Evolutionary conservation across 2,797 vertebrate species (phyloP).

Genomic region (Sebastes reedi): DNA sequence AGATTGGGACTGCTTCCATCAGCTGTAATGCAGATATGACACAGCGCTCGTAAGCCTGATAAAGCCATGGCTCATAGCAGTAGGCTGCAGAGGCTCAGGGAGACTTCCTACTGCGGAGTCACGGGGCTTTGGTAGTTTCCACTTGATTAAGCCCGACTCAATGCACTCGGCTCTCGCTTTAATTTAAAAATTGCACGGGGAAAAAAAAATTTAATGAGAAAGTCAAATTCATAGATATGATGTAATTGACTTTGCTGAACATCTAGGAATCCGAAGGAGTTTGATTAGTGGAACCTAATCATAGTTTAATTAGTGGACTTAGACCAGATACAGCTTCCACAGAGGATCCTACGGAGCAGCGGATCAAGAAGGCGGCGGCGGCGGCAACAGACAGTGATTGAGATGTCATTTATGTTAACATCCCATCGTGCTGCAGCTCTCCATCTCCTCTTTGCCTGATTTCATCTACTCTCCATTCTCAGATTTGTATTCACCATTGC

Average conservation of each 20-base stretch:
- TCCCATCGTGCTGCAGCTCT: slow-evolving; percentile 44
- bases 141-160: slow-evolving; percentile 83
- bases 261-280: slow-evolving; percentile 76
- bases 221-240: slow-evolving; percentile 84
- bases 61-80: slow-evolving; percentile 73
- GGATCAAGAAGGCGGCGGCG: slow-evolving; percentile 36
- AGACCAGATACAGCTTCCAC: slow-evolving; percentile 54
- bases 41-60: slow-evolving; percentile 77
- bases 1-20: slow-evolving; percentile 50
- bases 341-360: slow-evolving; percentile 30
- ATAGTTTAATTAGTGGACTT: slow-evolving; percentile 82
- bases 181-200: slow-evolving; percentile 77
- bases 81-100: slow-evolving; percentile 72
- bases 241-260: slow-evolving; percentile 84
- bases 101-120: slow-evolving; percentile 79
- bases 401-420: slow-evolving; percentile 61
- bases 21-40: slow-evolving; percentile 78
- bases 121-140: slow-evolving; percentile 82
- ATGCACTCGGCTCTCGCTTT: slow-evolving; percentile 70
- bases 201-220: slow-evolving; percentile 81
- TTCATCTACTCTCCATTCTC: slow-evolving; percentile 52
- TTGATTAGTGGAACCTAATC: slow-evolving; percentile 83
- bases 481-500: slow-evolving; percentile 47
- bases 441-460: slow-evolving; percentile 42
- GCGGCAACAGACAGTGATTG: slow-evolving; percentile 57